Evolutionary conservation across 2,888 invertebrate genomes (phyloP).

Genomic region (Nasonia oneida): DNA sequence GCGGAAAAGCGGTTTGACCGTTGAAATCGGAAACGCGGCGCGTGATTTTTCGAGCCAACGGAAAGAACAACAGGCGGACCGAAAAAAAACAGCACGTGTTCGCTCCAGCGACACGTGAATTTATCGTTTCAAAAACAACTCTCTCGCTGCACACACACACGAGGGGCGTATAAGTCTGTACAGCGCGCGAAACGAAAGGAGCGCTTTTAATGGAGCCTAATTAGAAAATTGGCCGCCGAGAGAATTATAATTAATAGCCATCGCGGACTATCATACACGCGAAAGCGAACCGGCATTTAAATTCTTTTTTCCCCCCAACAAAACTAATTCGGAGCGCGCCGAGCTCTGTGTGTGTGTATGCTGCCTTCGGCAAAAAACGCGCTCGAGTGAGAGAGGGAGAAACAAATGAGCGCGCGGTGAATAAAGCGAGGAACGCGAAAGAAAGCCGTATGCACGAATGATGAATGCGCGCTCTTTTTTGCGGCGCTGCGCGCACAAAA

Average conservation of each 20-base stretch:
- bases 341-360: not conserved
- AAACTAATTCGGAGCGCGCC: not conserved
- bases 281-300: conserved; percentile 35
- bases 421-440: conserved; percentile 12
- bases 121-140: conserved; percentile 40
- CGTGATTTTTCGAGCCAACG: conserved; percentile 41
- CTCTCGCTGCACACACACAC: too few relatives aligned
- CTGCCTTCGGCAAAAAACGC: not conserved
- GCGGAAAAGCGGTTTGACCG: conserved; percentile 39
- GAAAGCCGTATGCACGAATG: not conserved
- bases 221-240: conserved; percentile 29
- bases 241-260: conserved; percentile 35
- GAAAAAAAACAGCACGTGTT: conserved; percentile 29
- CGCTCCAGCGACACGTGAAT: not conserved
- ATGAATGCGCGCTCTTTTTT: not conserved
- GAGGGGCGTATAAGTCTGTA: not conserved
- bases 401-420: conserved; percentile 19
- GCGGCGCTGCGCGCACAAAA: not conserved
- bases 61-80: conserved; percentile 3
- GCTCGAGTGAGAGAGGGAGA: not conserved
- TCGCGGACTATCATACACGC: conserved; percentile 15
- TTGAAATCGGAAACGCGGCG: conserved; percentile 19
- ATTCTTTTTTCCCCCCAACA: not conserved
- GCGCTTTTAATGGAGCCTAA: conserved; percentile 27
- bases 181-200: not conserved